Base-by-base conservation (phyloP, 2,113 vertebrate species). In the Corapipo altera region DNA sequence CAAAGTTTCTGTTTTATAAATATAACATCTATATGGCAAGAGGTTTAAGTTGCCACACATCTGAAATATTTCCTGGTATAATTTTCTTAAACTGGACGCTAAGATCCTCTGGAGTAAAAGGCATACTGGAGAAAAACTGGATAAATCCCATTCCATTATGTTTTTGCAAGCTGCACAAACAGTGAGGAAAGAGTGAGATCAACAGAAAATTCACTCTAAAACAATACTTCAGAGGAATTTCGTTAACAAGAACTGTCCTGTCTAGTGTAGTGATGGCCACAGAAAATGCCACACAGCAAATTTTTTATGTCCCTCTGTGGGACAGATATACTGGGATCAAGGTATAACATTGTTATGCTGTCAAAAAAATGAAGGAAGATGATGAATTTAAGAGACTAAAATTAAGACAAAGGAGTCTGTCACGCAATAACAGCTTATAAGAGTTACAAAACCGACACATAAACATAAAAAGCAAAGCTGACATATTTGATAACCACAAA, bases 151-250 rank as follows among this genome's bases (percentile, higher is more conserved):
- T 48, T 48, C 27, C 27, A 32, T 74, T 64, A 55, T 6, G 12
- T 2, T 72, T 82, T 70, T 77, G 17, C 32, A 78, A 94, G 76
- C 72, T 89, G 77, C 76, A 96, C 65, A 95, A 95, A 91, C 84
- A 85, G 92, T 23, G 85, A 95, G 81, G 41, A 95, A 92, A 76
- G 11, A 93, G 55, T 82, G 20, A 91, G 83, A 93, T 83, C 80
- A 93, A 91, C 80, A 92, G 76, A 95, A 97, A 96, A 89, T 58
- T 64, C 32, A 72, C 85, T 88, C 52, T 83, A 75, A 95, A 96
- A 94, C 90, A 96, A 87, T 75, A 94, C 58, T 96, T 95, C 59
- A 85, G 67, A 58, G 74, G 79, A 83, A 95, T 96, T 94, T 73
- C 88, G 67, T 54, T 87, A 62, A 54, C 13, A 48, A 46, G 69